A percentile compares a stretch with the other conserved stretches of the same genome.
Evolutionary conservation across 2,113 vertebrate genomes (phyloP).

Genomic region (Peromyscus leucopus): DNA sequence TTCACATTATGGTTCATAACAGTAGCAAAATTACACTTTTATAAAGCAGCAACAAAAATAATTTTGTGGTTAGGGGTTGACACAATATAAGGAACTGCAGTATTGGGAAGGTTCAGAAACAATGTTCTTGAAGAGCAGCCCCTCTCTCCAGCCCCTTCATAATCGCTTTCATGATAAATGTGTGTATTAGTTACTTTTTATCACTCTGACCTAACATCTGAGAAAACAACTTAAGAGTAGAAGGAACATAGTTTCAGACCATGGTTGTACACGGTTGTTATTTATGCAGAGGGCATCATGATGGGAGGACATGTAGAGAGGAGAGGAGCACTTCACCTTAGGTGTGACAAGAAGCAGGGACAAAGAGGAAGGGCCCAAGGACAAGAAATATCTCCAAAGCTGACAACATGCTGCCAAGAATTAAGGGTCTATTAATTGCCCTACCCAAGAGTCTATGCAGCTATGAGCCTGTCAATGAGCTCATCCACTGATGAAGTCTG

Average conservation of each 20-base stretch:
- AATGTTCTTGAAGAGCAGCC: background rate
- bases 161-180: background rate
- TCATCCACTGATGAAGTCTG: too few relatives aligned
- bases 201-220: background rate
- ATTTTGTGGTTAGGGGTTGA: background rate
- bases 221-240: background rate
- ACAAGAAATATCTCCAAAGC: background rate
- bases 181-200: background rate
- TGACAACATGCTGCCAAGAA: background rate
- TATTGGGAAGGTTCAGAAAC: too few relatives aligned
- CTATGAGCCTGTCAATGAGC: background rate
- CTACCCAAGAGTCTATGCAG: too few relatives aligned
- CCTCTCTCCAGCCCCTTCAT: background rate
- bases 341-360: background rate
- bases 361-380: background rate
- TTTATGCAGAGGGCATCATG: background rate
- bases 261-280: background rate
- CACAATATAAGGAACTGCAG: background rate
- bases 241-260: background rate
- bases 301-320: background rate
- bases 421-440: too few relatives aligned
- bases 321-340: background rate
- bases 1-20: too few relatives aligned
- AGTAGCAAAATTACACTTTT: background rate
- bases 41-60: background rate